Evolutionary conservation across 2,113 vertebrate genomes (phyloP).

Genomic region (Cheirogaleus medius): DNA sequence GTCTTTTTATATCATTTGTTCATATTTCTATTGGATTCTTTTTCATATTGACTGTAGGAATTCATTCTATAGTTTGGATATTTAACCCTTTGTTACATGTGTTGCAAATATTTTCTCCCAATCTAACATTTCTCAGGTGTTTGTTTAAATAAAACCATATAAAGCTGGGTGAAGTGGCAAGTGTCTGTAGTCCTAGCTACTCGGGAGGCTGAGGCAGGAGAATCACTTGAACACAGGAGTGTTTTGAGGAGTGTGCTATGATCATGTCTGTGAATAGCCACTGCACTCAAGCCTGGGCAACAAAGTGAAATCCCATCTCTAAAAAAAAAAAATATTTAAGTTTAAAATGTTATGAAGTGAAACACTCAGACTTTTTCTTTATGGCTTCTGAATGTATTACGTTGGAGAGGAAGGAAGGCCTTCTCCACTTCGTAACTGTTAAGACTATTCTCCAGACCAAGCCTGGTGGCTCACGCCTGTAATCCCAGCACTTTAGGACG

Average conservation of each 20-base stretch:
- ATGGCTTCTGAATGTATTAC: background rate
- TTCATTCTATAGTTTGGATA: background rate
- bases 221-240: background rate
- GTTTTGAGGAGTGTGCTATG: background rate
- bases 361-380: background rate
- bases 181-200: background rate
- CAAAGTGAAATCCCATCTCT: background rate
- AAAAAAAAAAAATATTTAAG: background rate
- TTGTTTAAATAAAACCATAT: background rate
- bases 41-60: background rate
- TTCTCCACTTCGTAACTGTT: background rate
- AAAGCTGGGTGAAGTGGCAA: background rate
- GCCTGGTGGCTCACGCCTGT: too few relatives aligned
- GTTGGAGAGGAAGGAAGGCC: background rate
- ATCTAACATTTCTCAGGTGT: background rate
- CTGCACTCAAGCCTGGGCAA: background rate
- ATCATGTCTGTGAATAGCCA: background rate
- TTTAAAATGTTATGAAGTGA: background rate
- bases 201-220: background rate
- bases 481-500: too few relatives aligned
- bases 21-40: background rate
- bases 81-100: background rate
- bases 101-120: background rate
- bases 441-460: background rate
- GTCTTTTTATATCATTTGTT: background rate